Percentiles rank a stretch among this genome's conserved stretches.
Evolutionary conservation across 2,888 invertebrate species (phyloP).

Genomic region (Gymnocheta viridis): DNA sequence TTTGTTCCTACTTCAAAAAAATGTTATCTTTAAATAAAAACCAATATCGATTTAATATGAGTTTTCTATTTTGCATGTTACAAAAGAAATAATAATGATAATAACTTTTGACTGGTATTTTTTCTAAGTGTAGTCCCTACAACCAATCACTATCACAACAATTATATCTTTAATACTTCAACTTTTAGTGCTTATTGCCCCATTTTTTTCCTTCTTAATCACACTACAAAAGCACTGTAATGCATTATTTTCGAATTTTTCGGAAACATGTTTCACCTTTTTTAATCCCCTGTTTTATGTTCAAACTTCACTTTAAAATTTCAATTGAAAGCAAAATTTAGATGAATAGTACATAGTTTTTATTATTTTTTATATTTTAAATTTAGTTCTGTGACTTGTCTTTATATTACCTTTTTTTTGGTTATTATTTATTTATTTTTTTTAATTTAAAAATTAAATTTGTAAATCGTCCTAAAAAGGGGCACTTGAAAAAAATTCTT

Average conservation of each 20-base stretch:
- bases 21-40: neutral
- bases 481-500: conserved; percentile 31
- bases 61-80: conserved; percentile 52
- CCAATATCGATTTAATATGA: conserved; percentile 10
- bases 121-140: neutral
- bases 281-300: neutral
- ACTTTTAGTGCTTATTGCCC: neutral
- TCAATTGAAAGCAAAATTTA: neutral
- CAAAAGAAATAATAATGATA: neutral
- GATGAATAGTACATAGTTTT: neutral
- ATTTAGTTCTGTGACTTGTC: conserved; percentile 25
- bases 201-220: neutral
- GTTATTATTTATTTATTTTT: conserved; percentile 46
- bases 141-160: neutral
- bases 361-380: conserved; percentile 14
- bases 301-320: conserved; percentile 8
- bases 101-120: neutral
- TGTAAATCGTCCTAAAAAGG: conserved; percentile 9
- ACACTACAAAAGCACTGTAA: conserved; percentile 17
- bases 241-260: conserved; percentile 9
- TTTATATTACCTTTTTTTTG: conserved; percentile 20
- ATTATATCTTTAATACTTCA: neutral
- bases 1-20: neutral
- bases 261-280: conserved; percentile 22
- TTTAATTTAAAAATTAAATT: conserved; percentile 12